Base-by-base conservation (phyloP, 2,888 invertebrate species). In the Ganaspis brasiliensis region DNA sequence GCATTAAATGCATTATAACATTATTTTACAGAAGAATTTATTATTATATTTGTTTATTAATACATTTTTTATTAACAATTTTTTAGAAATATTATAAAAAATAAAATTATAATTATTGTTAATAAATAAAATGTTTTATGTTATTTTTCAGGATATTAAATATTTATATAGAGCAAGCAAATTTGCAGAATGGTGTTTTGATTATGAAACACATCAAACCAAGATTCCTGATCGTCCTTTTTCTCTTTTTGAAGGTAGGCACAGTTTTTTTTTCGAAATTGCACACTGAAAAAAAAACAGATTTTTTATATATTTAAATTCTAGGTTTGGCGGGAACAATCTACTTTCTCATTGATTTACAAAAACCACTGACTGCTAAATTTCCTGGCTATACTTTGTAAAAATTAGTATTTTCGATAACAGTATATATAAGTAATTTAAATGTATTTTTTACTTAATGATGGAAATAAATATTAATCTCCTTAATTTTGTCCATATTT, bases 121-220 rank as follows among this genome's bases (percentile, higher is more conserved):
- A n/a, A n/a, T n/a, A n/a, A n/a, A n/a, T 31, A 31, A 31, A 31
- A 2, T 4, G 3, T 4, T 31, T 31, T 31, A 4, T 31, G 2
- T 31, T 31, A 31, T 31, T 88, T 92, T 89, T 10, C 90, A 96
- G 94, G 94, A 97, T 81, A 91, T 93, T 14, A 93, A 94, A 82
- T 93, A 97, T 89, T 92, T 97, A 16, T 94, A 97, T 88, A 93
- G 96, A 84, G 97, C 97, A 1, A 93, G 94, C 76, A 94, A 95
- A 91, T 97, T 97, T 92, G 95, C 95, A 81, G 95, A 96, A 82
- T 97, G 96, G 96, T 96, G 97, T 88, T 93, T 94, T 72, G 93
- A 95, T 81, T 96, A 95, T 81, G 95, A 96, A 79, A 92, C 93
- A 79, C 94, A 95, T 87, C 93, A 92, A 35, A 92, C 91, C 76